Evolutionary conservation across 2,888 invertebrate species (phyloP).

Genomic region (Neoaliturus tenellus): DNA sequence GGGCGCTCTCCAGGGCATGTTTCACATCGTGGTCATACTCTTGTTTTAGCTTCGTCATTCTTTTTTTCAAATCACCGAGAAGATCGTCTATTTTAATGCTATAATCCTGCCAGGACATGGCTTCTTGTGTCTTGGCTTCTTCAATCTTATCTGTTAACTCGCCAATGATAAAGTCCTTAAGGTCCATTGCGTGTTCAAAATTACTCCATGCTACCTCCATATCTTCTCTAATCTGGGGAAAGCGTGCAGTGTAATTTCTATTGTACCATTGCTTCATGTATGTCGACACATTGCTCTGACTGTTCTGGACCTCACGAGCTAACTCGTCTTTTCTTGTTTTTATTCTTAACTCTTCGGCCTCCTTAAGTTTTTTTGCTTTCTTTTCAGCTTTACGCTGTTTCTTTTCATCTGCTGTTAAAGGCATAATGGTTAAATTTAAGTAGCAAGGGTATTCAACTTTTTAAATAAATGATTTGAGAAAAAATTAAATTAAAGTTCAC

Average conservation of each 20-base stretch:
- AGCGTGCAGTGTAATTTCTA: background rate
- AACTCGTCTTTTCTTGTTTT: constrained; percentile 40
- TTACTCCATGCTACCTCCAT: constrained; percentile 36
- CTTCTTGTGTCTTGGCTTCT: constrained; percentile 17
- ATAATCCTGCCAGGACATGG: constrained; percentile 35
- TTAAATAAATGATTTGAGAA: no score
- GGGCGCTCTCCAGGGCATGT: background rate
- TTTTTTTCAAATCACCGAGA: background rate
- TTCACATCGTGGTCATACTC: background rate
- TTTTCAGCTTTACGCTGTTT: constrained; percentile 36
- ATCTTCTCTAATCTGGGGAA: constrained; percentile 21
- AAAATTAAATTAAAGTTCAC: no score
- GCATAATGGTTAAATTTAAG: no score
- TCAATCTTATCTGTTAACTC: background rate
- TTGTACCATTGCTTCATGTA: constrained; percentile 26
- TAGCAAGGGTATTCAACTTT: no score
- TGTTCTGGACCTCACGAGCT: constrained; percentile 4
- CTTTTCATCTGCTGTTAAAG: constrained; percentile 33
- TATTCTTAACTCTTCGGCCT: constrained; percentile 33
- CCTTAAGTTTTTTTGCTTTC: constrained; percentile 28
- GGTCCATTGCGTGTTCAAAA: constrained; percentile 18
- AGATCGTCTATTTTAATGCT: constrained; percentile 1
- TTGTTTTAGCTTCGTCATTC: background rate
- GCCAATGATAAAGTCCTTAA: constrained; percentile 5
- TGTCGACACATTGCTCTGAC: background rate